Base-by-base conservation (phyloP, 2,888 invertebrate species). In the Ommatoiulus sabulosus region DNA sequence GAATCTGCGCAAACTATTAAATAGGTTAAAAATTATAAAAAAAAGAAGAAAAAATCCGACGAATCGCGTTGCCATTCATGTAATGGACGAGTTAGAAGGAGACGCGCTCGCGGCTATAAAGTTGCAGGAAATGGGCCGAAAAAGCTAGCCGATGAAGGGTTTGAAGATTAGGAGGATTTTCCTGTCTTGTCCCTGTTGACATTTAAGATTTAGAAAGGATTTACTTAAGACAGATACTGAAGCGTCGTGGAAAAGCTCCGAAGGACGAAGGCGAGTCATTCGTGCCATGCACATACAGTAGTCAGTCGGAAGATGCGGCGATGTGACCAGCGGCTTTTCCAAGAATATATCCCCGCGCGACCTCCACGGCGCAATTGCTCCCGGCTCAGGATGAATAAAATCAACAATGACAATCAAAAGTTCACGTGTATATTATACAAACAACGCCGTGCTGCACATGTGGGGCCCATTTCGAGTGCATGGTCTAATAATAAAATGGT, bases 131-230 rank as follows among this genome's bases (percentile, higher is more conserved):
- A 24, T 72, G 72, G 72, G 72, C 72, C 72, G 72, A 72, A 72
- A 72, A 72, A 72, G 72, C 72, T 72, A 72, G 72, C 72, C 72
- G 24, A 72, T 72, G 72, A 72, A 72, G 24, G 72, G 20, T 72
- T 24, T 72, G 72, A 72, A 72, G 72, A 72, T 72, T 72, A 72
- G 72, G 72, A 24, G 72, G 72, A 72, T 72, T 72, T 72, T 72
- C 72, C 72, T 6, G 72, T 72, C 72, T 72, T 72, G 72, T 72
- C 72, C 72, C 72, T 72, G 72, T 72, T 72, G 72, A 72, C 72
- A 72, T 72, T 72, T 72, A 20, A 72, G 72, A 72, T 72, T 72
- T 72, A 72, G 72, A 72, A 72, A 72, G 72, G 72, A 72, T 72
- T 72, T 72, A n/a, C 20, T 24, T 72, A 72, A 72, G 72, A 72